Percentiles rank a stretch among this genome's conserved stretches.
Conservation (phyloP, 2,113 vertebrate species). For the Dipodomys stephensi region DNA sequence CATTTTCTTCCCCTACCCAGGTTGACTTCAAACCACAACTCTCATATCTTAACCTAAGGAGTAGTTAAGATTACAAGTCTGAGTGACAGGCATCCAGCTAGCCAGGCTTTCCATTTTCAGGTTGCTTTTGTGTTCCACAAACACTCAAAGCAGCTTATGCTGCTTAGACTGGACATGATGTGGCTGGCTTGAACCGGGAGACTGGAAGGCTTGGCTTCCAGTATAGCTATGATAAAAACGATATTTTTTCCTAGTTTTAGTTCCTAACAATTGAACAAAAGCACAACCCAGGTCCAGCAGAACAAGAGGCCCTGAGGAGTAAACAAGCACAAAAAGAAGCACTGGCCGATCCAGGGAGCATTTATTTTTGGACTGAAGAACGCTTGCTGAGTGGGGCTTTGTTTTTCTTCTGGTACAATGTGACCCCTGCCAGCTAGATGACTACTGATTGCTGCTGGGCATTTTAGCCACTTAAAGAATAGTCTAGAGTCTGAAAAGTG, state of each 20-base stretch:
- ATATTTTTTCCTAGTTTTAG: neutral
- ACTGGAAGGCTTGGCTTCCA: neutral
- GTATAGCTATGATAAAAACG: neutral
- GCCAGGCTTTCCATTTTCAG: neutral
- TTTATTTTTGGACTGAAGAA: constrained; percentile 59
- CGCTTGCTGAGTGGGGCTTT: constrained; percentile 66
- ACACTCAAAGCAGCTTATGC: neutral
- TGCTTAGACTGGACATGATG: neutral
- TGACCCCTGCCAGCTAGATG: constrained; percentile 60
- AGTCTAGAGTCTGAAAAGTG: neutral
- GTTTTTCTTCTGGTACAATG: constrained; percentile 41
- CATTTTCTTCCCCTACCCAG: too few relatives aligned
- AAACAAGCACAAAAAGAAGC: constrained; percentile 72
- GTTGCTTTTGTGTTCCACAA: neutral
- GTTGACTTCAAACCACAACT: too few relatives aligned
- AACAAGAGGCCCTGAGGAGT: neutral
- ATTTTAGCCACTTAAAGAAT: constrained; percentile 12
- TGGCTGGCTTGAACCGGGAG: neutral
- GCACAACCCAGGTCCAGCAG: neutral
- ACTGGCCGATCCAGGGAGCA: constrained; percentile 50
- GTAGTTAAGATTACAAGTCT: too few relatives aligned
- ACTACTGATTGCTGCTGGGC: neutral
- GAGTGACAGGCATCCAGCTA: too few relatives aligned
- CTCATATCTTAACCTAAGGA: too few relatives aligned
- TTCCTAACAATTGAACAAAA: neutral